Evolutionary conservation across 2,113 vertebrate genomes (phyloP), one percentile per base, ranked within the genome.

Genomic region (Nansenia antarctica): DNA sequence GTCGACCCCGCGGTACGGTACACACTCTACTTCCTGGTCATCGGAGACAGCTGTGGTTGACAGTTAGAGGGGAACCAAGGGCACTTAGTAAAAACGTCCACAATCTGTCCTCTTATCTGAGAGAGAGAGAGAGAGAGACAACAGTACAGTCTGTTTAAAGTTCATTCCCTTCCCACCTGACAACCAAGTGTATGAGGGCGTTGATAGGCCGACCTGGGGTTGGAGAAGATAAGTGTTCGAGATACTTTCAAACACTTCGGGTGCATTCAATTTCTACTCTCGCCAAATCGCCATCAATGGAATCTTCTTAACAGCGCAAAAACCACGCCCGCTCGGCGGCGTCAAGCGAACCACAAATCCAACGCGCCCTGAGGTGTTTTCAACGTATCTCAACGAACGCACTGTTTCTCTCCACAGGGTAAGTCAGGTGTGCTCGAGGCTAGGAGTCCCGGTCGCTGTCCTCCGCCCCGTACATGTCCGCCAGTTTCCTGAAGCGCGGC

Each of bases 401-500:
- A n/a, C n/a, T n/a, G n/a, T n/a, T n/a, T n/a, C n/a, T n/a, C 24
- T 24, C 34, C 30, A 34, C 55, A 54, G 42, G 4, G 63, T 5
- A 0, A 26, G 18, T 74, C n/a, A 34, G 32, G 55, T 69, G 66
- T 53, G 12, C 62, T 15, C 35, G 20, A 45, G 14, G 83, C 94
- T 94, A 98, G 81, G 93, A 95, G 91, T 96, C 94, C 81, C 88
- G 94, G 86, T 96, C 94, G 52, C 92, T 94, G 90, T 98, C 96
- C 61, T 91, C 93, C 1, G 92, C 81, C 0, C 95, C 95, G 5
- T 98, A 99, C 93, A 99, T 92, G 71, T 98, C 96, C 0, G 97
- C 96, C 6, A 99, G 91, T 87, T 96, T 98, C 82, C 94, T 94
- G 89, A 99, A 99, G 1, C 96, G 90, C 0, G 97, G 97, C 4